Conservation (phyloP, 2,797 vertebrate species). For the Helarctos malayanus region DNA sequence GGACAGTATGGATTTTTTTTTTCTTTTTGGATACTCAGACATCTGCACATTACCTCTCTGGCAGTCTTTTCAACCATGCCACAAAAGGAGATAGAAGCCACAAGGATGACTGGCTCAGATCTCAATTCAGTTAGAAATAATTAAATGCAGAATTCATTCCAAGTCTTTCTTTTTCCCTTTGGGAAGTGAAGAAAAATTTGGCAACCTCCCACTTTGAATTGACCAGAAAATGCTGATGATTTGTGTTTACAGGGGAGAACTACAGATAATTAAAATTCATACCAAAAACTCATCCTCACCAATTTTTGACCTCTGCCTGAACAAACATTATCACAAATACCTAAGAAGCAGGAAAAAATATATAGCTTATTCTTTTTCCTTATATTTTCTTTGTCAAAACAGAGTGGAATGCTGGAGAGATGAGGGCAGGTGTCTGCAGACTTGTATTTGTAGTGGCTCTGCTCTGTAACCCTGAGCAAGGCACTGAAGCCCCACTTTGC, state of each 20-base stretch:
- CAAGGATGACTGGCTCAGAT: conserved; percentile 9
- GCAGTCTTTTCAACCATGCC: neutral
- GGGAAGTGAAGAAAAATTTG: conserved; percentile 24
- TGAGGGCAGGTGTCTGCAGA: neutral
- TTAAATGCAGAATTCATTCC: conserved; percentile 55
- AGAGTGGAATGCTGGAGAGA: neutral
- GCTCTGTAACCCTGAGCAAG: neutral
- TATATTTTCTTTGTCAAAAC: conserved; percentile 20
- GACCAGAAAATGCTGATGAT: conserved; percentile 40
- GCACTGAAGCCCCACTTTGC: neutral
- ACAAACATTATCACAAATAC: neutral
- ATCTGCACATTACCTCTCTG: conserved; percentile 70
- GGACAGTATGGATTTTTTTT: conserved; percentile 80
- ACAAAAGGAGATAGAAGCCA: conserved; percentile 49
- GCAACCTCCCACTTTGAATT: conserved; percentile 40
- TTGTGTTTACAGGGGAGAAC: neutral
- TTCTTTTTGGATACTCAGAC: conserved; percentile 82
- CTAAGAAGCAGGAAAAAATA: neutral
- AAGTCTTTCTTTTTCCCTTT: conserved; percentile 36
- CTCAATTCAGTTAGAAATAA: conserved; percentile 58
- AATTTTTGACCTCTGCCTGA: conserved; percentile 15
- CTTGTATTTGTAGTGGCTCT: neutral
- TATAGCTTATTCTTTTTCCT: neutral
- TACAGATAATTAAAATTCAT: neutral
- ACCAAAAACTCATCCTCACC: neutral